Evolutionary conservation across 2,113 vertebrate species (phyloP).

Genomic region (Lagopus leucura): DNA sequence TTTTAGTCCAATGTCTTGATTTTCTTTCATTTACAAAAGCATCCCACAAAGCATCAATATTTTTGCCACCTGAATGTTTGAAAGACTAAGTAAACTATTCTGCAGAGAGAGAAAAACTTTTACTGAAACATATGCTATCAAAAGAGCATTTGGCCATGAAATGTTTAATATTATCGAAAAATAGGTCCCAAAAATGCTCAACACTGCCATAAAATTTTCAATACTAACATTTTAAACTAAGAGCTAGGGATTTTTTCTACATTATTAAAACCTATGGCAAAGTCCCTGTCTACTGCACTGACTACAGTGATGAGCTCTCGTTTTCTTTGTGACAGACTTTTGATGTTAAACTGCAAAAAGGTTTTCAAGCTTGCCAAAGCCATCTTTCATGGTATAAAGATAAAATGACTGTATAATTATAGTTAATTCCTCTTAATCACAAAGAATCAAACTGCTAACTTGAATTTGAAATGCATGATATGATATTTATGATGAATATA

Average conservation of each 20-base stretch:
- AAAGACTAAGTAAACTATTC: background rate
- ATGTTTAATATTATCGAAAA: background rate
- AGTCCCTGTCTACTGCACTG: background rate
- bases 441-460: background rate
- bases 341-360: background rate
- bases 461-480: background rate
- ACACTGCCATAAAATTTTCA: background rate
- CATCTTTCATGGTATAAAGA: background rate
- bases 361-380: background rate
- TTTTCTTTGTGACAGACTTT: background rate
- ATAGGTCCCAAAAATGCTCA: background rate
- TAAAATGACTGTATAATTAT: background rate
- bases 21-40: background rate
- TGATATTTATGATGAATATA: background rate
- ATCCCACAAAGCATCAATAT: background rate
- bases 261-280: background rate
- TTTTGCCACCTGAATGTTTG: background rate
- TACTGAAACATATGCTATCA: background rate
- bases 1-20: background rate
- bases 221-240: background rate
- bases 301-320: background rate
- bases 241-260: background rate
- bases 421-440: background rate
- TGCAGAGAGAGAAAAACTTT: background rate
- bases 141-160: background rate